A percentile compares a stretch with the other conserved stretches of the same genome.
phyloP scores from a whole-genome alignment of 1,140 invertebrate genomes.

The Prorops nasuta region DNA sequence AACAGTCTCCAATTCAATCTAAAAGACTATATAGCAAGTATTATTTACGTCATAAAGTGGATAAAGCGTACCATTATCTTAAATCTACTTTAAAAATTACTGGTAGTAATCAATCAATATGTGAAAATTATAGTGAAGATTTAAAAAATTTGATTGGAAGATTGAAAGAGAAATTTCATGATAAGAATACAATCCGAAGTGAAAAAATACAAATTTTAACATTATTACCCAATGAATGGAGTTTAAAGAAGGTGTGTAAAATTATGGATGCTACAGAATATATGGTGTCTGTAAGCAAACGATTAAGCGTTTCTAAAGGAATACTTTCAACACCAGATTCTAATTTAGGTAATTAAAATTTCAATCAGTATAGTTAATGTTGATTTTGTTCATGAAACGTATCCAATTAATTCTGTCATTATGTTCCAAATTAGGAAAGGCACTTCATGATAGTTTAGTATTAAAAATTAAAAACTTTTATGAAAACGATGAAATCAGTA shows the following conservation, averaged over 20 bases:
- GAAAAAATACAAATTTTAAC: conserved; percentile 13
- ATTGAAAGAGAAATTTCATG: conserved; percentile 3
- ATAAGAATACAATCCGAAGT: neutral
- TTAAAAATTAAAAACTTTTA: conserved; percentile 1
- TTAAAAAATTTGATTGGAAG: neutral
- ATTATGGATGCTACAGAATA: conserved; percentile 2
- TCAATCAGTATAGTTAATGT: neutral
- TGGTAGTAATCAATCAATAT: neutral
- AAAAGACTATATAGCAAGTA: neutral
- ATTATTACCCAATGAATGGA: neutral
- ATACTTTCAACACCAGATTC: neutral
- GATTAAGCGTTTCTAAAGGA: neutral
- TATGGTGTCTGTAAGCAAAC: neutral
- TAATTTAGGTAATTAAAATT: neutral
- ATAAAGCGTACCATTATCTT: neutral
- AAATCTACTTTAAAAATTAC: neutral
- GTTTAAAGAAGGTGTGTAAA: neutral
- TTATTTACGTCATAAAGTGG: conserved; percentile 2
- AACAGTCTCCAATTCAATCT: conserved; percentile 1
- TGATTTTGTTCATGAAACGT: neutral
- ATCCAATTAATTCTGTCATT: neutral
- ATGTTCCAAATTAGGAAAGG: conserved; percentile 2
- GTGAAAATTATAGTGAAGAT: neutral
- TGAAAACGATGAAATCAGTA: neutral
- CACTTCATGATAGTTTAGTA: neutral